phyloP scores from a whole-genome alignment of 2,888 invertebrate species.

The Apodemia hepburni region DNA sequence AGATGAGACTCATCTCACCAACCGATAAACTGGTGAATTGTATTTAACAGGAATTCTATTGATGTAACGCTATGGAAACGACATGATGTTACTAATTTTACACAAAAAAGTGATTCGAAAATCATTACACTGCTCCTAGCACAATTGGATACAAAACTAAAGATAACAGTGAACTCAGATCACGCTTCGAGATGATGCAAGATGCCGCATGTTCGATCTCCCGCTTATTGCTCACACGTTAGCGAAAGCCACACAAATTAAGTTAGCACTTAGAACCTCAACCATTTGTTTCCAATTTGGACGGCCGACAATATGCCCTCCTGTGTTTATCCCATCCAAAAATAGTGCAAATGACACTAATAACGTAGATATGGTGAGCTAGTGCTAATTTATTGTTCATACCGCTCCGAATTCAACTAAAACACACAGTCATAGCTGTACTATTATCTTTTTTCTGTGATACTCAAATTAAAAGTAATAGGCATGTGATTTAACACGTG shows the following conservation, averaged over 20 bases:
- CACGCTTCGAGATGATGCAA: constrained; percentile 42
- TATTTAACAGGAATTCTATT: too few relatives aligned
- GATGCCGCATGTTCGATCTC: constrained; percentile 40
- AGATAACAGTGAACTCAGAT: constrained; percentile 31
- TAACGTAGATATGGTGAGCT: constrained; percentile 59
- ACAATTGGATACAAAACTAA: constrained; percentile 18
- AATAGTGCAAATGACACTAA: constrained; percentile 78
- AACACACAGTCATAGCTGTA: constrained; percentile 28
- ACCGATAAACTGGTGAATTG: too few relatives aligned
- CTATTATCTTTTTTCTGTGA: constrained; percentile 19
- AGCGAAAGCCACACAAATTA: constrained; percentile 77
- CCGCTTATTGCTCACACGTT: constrained; percentile 68
- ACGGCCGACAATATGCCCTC: constrained; percentile 64
- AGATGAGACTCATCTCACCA: too few relatives aligned
- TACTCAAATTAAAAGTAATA: constrained; percentile 19
- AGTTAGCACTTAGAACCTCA: constrained; percentile 66
- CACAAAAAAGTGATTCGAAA: too few relatives aligned
- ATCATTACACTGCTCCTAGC: background rate
- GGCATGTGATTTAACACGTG: constrained; percentile 27
- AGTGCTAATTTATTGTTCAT: constrained; percentile 67
- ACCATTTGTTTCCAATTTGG: constrained; percentile 75
- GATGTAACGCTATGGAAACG: too few relatives aligned
- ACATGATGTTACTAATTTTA: too few relatives aligned
- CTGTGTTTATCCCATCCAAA: constrained; percentile 76
- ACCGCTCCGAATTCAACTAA: constrained; percentile 56